Evolutionary conservation across 2,797 vertebrate genomes (phyloP).

Genomic region (Galaxias olidus): DNA sequence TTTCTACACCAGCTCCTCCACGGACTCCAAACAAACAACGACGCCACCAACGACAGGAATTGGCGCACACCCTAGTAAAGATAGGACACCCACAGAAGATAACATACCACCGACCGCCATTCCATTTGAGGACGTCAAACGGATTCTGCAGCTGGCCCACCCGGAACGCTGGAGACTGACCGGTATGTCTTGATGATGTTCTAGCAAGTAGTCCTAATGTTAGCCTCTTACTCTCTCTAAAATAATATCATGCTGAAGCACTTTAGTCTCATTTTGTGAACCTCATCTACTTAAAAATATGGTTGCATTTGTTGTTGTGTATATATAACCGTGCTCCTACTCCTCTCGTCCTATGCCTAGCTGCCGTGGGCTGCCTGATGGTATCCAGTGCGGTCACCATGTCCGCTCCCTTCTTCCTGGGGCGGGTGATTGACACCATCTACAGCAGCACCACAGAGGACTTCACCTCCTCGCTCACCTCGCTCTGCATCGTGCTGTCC

Average conservation of each 20-base stretch:
- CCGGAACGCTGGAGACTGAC: conserved; percentile 85
- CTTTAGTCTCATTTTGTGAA: too few species aligned
- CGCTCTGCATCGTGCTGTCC: conserved; percentile 82
- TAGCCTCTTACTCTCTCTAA: too few species aligned
- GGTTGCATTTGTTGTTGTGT: not conserved
- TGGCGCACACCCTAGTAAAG: conserved; percentile 17
- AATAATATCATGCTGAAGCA: too few species aligned
- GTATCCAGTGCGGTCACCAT: conserved; percentile 94
- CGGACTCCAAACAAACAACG: conserved; percentile 44
- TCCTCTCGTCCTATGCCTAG: conserved; percentile 65
- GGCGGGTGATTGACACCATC: conserved; percentile 92
- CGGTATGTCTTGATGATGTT: conserved; percentile 67
- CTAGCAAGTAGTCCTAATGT: too few species aligned
- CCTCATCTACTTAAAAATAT: too few species aligned
- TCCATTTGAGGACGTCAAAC: conserved; percentile 71
- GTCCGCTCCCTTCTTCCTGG: conserved; percentile 95
- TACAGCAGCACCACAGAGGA: conserved; percentile 79
- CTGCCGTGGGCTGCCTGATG: conserved; percentile 88
- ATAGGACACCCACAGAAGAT: not conserved
- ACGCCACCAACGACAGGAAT: conserved; percentile 28
- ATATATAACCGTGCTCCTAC: conserved; percentile 12
- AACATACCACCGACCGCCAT: conserved; percentile 33
- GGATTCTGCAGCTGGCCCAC: conserved; percentile 78
- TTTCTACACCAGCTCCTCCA: conserved; percentile 66
- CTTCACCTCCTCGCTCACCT: conserved; percentile 77